Conservation (phyloP, 37 sponge, comb jelly and placozoan genomes). For the Ianthella basta region DNA sequence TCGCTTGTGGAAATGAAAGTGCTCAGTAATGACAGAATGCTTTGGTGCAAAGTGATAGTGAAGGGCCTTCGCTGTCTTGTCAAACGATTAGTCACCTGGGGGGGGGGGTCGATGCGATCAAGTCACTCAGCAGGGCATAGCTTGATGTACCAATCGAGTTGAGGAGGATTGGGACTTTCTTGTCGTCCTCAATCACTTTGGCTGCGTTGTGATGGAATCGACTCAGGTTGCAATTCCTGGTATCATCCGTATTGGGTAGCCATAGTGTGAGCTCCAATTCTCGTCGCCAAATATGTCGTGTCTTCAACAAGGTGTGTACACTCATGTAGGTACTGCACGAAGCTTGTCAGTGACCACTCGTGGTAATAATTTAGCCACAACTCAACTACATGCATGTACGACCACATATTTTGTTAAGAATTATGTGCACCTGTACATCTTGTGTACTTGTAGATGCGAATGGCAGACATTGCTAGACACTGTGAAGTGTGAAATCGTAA, state of each 20-base stretch:
- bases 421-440: neutral
- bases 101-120: conserved; percentile 22
- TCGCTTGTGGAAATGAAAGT: conserved; percentile 45
- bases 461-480: conserved; percentile 48
- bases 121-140: conserved; percentile 28
- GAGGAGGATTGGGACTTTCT: conserved; percentile 17
- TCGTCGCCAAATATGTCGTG: too few species aligned
- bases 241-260: too few species aligned
- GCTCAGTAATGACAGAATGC: conserved; percentile 24
- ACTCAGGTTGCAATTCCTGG: neutral
- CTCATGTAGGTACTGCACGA: neutral
- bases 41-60: conserved; percentile 34
- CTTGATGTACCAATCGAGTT: conserved; percentile 7
- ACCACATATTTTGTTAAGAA: too few species aligned
- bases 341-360: neutral
- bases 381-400: too few species aligned
- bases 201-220: neutral
- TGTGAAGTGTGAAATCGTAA: conserved; percentile 78
- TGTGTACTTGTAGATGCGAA: conserved; percentile 17
- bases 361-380: too few species aligned
- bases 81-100: conserved; percentile 18
- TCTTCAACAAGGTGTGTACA: too few species aligned
- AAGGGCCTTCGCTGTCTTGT: neutral
- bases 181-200: conserved; percentile 17
- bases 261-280: too few species aligned